These are phyloP conservation scores for Peromyscus melanophrys DNA, from an alignment of 2,797 vertebrate genomes.

Conservation along the genomic window DNA sequence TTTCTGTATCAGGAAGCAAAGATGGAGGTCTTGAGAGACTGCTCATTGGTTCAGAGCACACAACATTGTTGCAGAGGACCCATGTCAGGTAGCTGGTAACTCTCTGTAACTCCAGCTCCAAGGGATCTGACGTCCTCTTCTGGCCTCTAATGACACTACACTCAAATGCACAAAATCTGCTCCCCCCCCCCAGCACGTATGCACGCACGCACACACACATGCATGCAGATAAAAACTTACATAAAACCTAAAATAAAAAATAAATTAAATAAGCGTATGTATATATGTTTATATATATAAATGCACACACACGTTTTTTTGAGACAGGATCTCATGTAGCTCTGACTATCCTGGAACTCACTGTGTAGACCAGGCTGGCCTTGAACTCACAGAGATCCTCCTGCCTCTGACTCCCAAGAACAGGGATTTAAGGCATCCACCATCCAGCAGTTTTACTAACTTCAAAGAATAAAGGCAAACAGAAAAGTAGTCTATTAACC, in stretches of 20 bases:
- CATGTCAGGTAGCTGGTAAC: not conserved
- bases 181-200: not conserved
- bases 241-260: not conserved
- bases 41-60: not conserved
- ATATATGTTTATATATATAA: not conserved
- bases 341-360: not conserved
- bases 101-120: not conserved
- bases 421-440: not conserved
- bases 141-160: too few relatives aligned
- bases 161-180: not conserved
- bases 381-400: not conserved
- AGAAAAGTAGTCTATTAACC: not conserved
- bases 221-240: not conserved
- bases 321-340: not conserved
- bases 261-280: not conserved
- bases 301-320: not conserved
- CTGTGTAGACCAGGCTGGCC: not conserved
- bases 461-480: not conserved
- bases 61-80: not conserved
- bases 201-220: too few relatives aligned
- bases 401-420: not conserved
- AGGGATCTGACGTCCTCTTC: not conserved
- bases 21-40: not conserved
- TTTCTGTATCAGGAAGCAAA: slow-evolving; percentile 42
- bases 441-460: not conserved